Conservation (phyloP, 2,113 vertebrate genomes). For the Anolis sagrei region DNA sequence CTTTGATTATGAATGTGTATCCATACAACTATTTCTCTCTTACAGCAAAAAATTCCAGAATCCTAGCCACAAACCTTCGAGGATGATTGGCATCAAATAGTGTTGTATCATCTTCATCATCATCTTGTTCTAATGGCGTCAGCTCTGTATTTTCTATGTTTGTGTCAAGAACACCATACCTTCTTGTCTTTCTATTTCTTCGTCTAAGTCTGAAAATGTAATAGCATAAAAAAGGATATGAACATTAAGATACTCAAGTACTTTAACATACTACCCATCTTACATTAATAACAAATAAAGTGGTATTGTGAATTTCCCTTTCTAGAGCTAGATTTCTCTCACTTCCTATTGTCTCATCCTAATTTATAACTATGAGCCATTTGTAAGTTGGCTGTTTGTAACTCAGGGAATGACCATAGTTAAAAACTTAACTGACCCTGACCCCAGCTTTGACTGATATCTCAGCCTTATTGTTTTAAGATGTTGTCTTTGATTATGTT, state of each 20-base stretch:
- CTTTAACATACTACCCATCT: background rate
- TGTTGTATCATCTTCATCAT: constrained; percentile 82
- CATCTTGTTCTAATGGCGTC: constrained; percentile 82
- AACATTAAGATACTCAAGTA: background rate
- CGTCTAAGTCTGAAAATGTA: constrained; percentile 75
- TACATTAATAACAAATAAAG: background rate
- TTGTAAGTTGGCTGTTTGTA: too few relatives aligned
- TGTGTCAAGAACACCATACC: constrained; percentile 81
- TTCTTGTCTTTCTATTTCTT: constrained; percentile 79
- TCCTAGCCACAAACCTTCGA: constrained; percentile 72
- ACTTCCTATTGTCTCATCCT: too few relatives aligned
- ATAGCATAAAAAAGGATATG: background rate
- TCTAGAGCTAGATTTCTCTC: too few relatives aligned
- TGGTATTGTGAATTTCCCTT: background rate
- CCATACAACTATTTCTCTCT: constrained; percentile 27
- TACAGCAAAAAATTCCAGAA: constrained; percentile 11
- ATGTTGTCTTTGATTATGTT: too few relatives aligned
- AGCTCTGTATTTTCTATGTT: constrained; percentile 84
- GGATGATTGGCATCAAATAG: constrained; percentile 81
- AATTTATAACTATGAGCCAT: too few relatives aligned
- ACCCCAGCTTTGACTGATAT: too few relatives aligned
- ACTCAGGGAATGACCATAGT: too few relatives aligned
- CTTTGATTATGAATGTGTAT: background rate
- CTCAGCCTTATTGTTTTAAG: too few relatives aligned
- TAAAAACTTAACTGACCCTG: too few relatives aligned